These are phyloP conservation scores for Eutolmus rufibarbis DNA, from an alignment of 2,888 invertebrate genomes.

Conservation along the genomic window DNA sequence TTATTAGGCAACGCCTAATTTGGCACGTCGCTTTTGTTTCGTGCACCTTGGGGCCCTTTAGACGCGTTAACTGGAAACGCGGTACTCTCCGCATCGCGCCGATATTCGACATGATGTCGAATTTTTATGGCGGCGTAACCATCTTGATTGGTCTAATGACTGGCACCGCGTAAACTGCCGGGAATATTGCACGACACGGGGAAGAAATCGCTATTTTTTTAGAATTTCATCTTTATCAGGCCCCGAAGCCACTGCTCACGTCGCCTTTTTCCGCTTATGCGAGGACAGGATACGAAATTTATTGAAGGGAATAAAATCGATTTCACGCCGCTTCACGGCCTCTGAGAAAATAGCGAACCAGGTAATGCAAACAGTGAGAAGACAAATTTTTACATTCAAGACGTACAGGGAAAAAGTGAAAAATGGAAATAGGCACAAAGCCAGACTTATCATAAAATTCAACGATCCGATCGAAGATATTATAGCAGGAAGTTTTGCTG, in stretches of 20 bases:
- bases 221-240: background rate
- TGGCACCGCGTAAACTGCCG: background rate
- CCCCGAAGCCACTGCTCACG: background rate
- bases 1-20: conserved; percentile 6
- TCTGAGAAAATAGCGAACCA: background rate
- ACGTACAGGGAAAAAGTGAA: background rate
- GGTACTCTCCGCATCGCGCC: background rate
- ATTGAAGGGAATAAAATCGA: background rate
- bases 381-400: background rate
- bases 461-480: background rate
- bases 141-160: conserved; percentile 9
- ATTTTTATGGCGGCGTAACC: conserved; percentile 19
- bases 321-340: background rate
- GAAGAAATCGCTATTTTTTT: background rate
- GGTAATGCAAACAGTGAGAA: background rate
- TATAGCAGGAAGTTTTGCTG: background rate
- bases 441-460: background rate
- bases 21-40: background rate
- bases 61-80: background rate
- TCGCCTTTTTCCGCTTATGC: background rate
- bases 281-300: background rate
- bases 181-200: background rate
- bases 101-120: conserved; percentile 5
- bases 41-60: background rate
- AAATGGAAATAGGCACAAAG: background rate